Evolutionary conservation across 2,113 vertebrate species (phyloP).

Genomic region (Arothron firmamentum): DNA sequence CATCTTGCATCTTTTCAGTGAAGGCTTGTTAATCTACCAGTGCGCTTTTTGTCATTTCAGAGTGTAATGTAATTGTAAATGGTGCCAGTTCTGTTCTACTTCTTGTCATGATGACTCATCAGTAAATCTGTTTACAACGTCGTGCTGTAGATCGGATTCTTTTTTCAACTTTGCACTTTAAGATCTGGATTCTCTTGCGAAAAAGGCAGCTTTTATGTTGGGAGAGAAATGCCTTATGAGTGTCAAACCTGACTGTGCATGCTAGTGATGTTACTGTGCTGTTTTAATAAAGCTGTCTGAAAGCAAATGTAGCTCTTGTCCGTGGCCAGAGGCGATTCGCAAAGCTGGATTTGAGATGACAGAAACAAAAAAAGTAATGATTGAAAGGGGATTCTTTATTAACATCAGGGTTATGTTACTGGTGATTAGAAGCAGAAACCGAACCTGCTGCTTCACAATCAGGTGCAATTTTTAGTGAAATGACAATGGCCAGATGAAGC

Average conservation of each 20-base stretch:
- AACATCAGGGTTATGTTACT: too few species aligned
- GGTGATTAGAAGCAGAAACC: too few species aligned
- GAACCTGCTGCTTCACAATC: too few species aligned
- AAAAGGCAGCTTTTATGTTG: slow-evolving; percentile 70
- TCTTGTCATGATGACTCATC: slow-evolving; percentile 35
- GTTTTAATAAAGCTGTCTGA: slow-evolving; percentile 63
- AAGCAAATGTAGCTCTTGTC: not conserved
- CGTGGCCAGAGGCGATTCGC: too few species aligned
- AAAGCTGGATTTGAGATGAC: too few species aligned
- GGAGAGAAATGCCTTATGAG: slow-evolving; percentile 68
- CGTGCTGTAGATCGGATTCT: slow-evolving; percentile 64
- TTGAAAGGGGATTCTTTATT: too few species aligned
- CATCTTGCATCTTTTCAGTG: slow-evolving; percentile 33
- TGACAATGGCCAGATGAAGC: too few species aligned
- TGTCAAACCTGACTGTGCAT: slow-evolving; percentile 68
- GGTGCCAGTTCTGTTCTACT: too few species aligned
- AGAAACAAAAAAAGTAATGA: too few species aligned
- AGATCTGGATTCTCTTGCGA: slow-evolving; percentile 65
- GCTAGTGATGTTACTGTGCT: slow-evolving; percentile 59
- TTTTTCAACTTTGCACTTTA: slow-evolving; percentile 76
- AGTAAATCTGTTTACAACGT: slow-evolving; percentile 58
- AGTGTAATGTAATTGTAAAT: slow-evolving; percentile 19
- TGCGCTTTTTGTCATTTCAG: slow-evolving; percentile 42
- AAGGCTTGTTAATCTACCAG: slow-evolving; percentile 40
- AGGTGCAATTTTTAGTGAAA: too few species aligned